Evolutionary conservation across 2,888 invertebrate genomes (phyloP).

Genomic region (Mamestra brassicae): DNA sequence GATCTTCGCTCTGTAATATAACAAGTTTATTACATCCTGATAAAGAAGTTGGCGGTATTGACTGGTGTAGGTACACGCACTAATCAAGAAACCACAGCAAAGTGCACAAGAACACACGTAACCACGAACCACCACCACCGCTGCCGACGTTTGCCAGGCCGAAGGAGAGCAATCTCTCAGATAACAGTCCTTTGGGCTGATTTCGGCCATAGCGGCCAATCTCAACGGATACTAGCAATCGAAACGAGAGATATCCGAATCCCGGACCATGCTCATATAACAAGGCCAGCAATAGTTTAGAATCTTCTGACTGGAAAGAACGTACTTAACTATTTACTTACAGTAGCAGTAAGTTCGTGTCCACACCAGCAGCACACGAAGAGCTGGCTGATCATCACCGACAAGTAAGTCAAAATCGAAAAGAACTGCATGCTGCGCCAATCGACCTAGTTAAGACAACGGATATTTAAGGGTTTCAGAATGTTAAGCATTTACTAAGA

Average conservation of each 20-base stretch:
- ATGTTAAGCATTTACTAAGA: no score
- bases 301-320: background rate
- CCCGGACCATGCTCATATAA: no score
- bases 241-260: no score
- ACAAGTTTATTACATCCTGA: background rate
- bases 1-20: slow-evolving; percentile 79
- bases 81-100: background rate
- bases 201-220: no score
- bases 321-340: slow-evolving; percentile 13
- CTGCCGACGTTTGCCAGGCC: background rate
- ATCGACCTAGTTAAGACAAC: slow-evolving; percentile 73
- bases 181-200: no score
- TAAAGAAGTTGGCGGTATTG: background rate
- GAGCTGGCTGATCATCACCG: slow-evolving; percentile 88
- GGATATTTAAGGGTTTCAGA: no score
- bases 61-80: background rate
- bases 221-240: no score
- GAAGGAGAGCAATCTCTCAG: background rate
- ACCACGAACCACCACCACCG: no score
- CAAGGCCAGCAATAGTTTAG: no score
- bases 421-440: slow-evolving; percentile 86
- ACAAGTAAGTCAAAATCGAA: slow-evolving; percentile 82
- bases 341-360: slow-evolving; percentile 86
- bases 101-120: background rate
- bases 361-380: slow-evolving; percentile 91